A percentile compares a stretch with the other conserved stretches of the same genome.
These are phyloP conservation scores for Sebastiscus tertius DNA, from an alignment of 2,797 vertebrate species.

Conservation along the genomic window DNA sequence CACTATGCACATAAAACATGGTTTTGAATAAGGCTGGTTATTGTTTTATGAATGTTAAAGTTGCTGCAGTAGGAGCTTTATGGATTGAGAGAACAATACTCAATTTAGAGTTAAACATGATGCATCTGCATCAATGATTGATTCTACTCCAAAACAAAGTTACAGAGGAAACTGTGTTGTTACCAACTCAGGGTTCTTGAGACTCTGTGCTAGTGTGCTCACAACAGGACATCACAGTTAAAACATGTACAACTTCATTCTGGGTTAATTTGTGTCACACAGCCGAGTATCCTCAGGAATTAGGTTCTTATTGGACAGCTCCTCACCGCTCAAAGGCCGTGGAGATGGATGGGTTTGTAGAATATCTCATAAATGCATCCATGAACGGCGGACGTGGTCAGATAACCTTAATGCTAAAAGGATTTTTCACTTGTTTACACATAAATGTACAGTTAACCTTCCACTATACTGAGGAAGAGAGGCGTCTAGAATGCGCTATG, in stretches of 20 bases:
- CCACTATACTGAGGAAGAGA: not conserved
- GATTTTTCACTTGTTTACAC: not conserved
- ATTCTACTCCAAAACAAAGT: not conserved
- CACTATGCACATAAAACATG: constrained; percentile 28
- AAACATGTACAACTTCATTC: not conserved
- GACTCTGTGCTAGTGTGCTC: not conserved
- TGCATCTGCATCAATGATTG: not conserved
- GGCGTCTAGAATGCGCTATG: not conserved
- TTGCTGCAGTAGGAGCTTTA: not conserved
- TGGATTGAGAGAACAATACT: not conserved
- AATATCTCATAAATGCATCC: not conserved
- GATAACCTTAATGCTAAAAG: too few species aligned
- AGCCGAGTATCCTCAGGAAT: not conserved
- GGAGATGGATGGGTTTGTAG: not conserved
- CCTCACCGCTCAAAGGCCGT: too few species aligned
- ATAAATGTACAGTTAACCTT: not conserved
- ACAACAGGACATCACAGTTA: not conserved
- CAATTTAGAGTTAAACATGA: not conserved
- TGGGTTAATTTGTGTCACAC: not conserved
- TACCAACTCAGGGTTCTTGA: not conserved
- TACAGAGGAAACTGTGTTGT: not conserved
- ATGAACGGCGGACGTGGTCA: too few species aligned
- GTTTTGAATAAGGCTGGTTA: constrained; percentile 19
- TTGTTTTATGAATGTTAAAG: constrained; percentile 30
- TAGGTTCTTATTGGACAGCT: not conserved